These are phyloP conservation scores for Chrysopa pallens DNA, from an alignment of 1,140 invertebrate species.

Conservation along the genomic window DNA sequence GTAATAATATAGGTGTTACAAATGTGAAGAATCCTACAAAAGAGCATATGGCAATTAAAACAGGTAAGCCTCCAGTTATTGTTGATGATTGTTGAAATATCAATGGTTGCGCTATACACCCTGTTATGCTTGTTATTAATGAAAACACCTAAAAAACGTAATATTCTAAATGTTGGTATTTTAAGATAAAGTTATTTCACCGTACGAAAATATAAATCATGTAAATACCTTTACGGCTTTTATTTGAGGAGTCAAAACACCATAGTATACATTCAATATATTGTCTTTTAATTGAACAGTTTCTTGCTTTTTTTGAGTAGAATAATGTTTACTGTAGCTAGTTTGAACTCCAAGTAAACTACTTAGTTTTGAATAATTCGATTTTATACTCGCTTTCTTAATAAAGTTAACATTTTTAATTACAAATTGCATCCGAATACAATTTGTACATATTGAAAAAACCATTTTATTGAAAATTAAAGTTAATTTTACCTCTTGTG, in stretches of 20 bases:
- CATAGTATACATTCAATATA: background rate
- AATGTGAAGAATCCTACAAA: slow-evolving; percentile 64
- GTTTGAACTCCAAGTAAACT: too few species aligned
- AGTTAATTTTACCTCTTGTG: too few species aligned
- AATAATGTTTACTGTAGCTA: too few species aligned
- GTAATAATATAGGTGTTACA: slow-evolving; percentile 62
- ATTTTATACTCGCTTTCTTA: too few species aligned
- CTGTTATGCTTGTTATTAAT: slow-evolving; percentile 47
- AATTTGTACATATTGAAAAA: too few species aligned
- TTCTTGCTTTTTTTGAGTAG: too few species aligned
- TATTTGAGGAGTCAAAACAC: background rate
- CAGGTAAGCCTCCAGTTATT: slow-evolving; percentile 27
- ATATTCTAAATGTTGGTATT: too few species aligned
- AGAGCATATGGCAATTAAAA: slow-evolving; percentile 35
- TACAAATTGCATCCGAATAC: too few species aligned
- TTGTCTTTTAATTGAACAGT: too few species aligned
- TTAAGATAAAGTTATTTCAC: background rate
- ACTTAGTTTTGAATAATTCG: too few species aligned
- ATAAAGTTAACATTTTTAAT: too few species aligned
- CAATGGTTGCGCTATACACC: slow-evolving; percentile 52
- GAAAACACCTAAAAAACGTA: slow-evolving; percentile 40
- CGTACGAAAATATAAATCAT: background rate
- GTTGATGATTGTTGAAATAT: slow-evolving; percentile 39
- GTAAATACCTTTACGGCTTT: background rate
- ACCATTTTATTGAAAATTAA: too few species aligned